Evolutionary conservation across 2,888 invertebrate genomes (phyloP).

Genomic region (Trachelus tabidus): DNA sequence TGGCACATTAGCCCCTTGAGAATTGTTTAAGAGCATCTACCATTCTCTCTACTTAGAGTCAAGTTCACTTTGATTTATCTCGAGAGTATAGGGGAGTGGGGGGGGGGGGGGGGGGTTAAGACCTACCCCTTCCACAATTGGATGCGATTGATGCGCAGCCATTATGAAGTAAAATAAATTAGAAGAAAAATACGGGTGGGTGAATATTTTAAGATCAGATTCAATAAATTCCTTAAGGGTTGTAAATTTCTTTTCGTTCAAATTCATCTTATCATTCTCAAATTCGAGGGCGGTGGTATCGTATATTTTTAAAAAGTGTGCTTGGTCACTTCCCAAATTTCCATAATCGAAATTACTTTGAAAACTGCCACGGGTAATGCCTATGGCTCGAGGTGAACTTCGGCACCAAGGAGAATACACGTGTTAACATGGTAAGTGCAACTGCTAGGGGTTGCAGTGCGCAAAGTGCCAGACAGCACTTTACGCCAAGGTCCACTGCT

Average conservation of each 20-base stretch:
- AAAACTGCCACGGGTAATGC: not conserved
- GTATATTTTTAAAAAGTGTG: not conserved
- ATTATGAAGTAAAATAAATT: not conserved
- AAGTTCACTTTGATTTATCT: not conserved
- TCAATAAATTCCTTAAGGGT: not conserved
- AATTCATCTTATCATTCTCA: not conserved
- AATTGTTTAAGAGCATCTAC: slow-evolving; percentile 7
- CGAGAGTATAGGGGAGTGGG: not conserved
- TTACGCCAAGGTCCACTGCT: not conserved
- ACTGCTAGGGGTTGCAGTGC: not conserved
- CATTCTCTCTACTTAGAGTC: not conserved
- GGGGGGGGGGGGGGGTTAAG: not conserved
- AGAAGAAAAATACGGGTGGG: not conserved
- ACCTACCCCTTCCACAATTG: not conserved
- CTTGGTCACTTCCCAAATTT: not conserved
- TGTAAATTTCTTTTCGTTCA: not conserved
- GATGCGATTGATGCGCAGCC: not conserved
- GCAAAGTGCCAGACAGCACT: not conserved
- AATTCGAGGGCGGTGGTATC: not conserved
- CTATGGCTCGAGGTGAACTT: not conserved
- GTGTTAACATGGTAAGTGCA: not conserved
- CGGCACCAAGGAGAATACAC: not conserved
- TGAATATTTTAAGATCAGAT: not conserved
- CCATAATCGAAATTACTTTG: not conserved
- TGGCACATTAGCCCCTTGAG: slow-evolving; percentile 15